Conservation (phyloP, 1,140 invertebrate genomes). For the Drosophila punjabiensis region DNA sequence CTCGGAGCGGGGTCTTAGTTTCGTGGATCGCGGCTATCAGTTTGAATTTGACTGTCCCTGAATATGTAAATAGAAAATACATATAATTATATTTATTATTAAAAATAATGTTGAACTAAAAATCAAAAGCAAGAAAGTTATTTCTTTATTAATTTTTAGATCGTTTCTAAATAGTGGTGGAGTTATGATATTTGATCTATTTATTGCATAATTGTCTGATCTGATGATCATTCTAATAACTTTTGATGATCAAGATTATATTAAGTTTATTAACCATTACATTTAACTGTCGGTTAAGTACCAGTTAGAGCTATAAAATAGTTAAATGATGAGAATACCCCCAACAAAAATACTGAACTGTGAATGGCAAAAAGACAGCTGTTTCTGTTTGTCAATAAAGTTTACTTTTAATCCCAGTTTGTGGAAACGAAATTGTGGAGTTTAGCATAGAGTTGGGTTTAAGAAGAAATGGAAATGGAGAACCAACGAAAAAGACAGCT, state of each 20-base stretch:
- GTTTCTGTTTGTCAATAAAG: neutral
- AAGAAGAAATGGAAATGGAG: neutral
- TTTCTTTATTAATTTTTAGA: too few species aligned
- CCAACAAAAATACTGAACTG: neutral
- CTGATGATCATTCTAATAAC: too few species aligned
- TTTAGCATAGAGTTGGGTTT: neutral
- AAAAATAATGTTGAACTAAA: slow-evolving; percentile 37
- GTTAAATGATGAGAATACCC: neutral
- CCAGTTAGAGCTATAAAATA: neutral
- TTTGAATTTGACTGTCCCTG: slow-evolving; percentile 68
- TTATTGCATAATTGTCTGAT: too few species aligned
- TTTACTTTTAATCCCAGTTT: neutral
- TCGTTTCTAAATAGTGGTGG: too few species aligned
- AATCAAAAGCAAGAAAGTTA: neutral
- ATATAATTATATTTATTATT: slow-evolving; percentile 44
- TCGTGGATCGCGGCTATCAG: slow-evolving; percentile 78
- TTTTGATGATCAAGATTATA: too few species aligned
- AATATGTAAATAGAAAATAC: slow-evolving; percentile 10
- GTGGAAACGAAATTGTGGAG: too few species aligned
- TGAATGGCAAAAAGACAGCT: slow-evolving; percentile 7
- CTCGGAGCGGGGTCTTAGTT: slow-evolving; percentile 74
- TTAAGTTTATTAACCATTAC: too few species aligned
- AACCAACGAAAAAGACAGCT: slow-evolving; percentile 16
- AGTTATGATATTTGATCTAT: too few species aligned
- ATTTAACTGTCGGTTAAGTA: neutral